A percentile compares a stretch with the other conserved stretches of the same genome.
Conservation (phyloP, 2,888 invertebrate species). For the Cerastoderma edule region DNA sequence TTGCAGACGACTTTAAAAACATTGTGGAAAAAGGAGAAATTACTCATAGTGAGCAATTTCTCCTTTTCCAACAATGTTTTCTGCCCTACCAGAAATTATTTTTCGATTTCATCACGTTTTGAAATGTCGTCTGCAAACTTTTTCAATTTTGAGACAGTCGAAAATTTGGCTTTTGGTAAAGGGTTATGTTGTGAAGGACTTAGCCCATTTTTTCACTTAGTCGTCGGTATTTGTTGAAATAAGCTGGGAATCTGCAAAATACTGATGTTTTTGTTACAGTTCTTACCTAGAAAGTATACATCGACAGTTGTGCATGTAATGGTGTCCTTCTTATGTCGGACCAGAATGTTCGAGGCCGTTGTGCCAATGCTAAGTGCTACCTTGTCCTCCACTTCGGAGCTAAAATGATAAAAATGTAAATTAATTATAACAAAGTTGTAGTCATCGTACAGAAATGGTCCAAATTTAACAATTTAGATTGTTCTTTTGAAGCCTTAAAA, state of each 20-base stretch:
- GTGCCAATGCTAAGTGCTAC: slow-evolving; percentile 52
- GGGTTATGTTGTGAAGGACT: too few species aligned
- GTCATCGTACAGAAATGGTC: too few species aligned
- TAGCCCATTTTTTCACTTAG: too few species aligned
- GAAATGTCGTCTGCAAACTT: neutral
- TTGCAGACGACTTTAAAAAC: too few species aligned
- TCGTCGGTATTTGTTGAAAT: neutral
- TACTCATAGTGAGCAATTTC: too few species aligned
- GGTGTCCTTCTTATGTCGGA: slow-evolving; percentile 17
- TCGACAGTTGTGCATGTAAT: slow-evolving; percentile 45
- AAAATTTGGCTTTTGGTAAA: too few species aligned
- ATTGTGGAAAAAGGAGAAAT: too few species aligned
- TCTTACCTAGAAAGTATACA: slow-evolving; percentile 65
- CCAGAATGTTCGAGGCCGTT: slow-evolving; percentile 39
- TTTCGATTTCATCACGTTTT: too few species aligned
- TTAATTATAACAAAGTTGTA: neutral
- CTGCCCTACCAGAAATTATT: too few species aligned
- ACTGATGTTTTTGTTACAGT: neutral
- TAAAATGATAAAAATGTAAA: slow-evolving; percentile 25
- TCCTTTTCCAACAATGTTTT: too few species aligned
- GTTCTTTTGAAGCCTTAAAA: too few species aligned
- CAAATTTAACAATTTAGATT: too few species aligned
- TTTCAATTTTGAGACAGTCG: slow-evolving; percentile 1
- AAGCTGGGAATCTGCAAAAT: neutral
- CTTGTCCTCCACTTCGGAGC: slow-evolving; percentile 38